Percentiles rank a stretch among this genome's conserved stretches.
These are phyloP conservation scores for Drosophila limbata DNA, from an alignment of 2,888 invertebrate species.

Conservation along the genomic window DNA sequence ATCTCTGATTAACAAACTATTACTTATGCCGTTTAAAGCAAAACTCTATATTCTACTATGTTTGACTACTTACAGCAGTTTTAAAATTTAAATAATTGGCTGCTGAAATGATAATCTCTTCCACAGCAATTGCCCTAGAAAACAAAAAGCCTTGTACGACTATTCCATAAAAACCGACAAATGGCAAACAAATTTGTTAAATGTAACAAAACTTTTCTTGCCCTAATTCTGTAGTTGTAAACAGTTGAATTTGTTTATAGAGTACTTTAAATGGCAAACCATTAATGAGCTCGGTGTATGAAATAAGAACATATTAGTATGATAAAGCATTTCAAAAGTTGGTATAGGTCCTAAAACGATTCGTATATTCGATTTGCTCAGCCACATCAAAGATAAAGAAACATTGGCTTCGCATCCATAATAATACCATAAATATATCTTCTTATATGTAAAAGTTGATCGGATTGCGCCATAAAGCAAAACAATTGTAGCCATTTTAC, in stretches of 20 bases:
- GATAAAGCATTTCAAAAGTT: background rate
- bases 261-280: background rate
- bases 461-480: slow-evolving; percentile 56
- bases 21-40: background rate
- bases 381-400: slow-evolving; percentile 57
- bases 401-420: slow-evolving; percentile 17
- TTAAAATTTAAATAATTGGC: slow-evolving; percentile 18
- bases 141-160: background rate
- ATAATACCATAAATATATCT: slow-evolving; percentile 5
- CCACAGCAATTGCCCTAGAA: slow-evolving; percentile 20
- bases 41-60: background rate
- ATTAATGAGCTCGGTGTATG: background rate
- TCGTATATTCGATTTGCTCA: slow-evolving; percentile 24
- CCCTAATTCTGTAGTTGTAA: slow-evolving; percentile 47
- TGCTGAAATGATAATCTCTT: slow-evolving; percentile 36
- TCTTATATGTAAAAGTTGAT: slow-evolving; percentile 16
- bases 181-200: slow-evolving; percentile 28
- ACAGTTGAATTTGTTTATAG: slow-evolving; percentile 28
- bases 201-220: slow-evolving; percentile 41
- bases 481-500: slow-evolving; percentile 51
- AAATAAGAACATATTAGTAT: background rate
- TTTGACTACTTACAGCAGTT: background rate
- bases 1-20: no score
- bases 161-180: slow-evolving; percentile 9
- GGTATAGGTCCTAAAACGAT: slow-evolving; percentile 9